Percentiles rank a stretch among this genome's conserved stretches.
These are phyloP conservation scores for Artibeus jamaicensis DNA, from an alignment of 2,797 vertebrate genomes.

Conservation along the genomic window DNA sequence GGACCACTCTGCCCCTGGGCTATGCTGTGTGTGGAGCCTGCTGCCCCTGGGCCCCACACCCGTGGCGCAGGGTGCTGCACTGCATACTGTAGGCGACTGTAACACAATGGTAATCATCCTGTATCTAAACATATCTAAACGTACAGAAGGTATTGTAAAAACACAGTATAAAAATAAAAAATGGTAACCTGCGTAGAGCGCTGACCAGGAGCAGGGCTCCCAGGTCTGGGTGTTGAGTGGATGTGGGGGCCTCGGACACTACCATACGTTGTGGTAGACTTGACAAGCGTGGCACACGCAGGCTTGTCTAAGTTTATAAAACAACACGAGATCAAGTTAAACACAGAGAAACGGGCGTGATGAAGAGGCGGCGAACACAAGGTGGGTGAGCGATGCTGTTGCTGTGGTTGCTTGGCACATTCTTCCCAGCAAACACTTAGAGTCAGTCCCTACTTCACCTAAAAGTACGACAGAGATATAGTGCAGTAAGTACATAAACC, in stretches of 20 bases:
- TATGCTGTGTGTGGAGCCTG: rapidly evolving
- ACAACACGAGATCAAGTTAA: no score
- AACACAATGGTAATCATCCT: background rate
- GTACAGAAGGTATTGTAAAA: background rate
- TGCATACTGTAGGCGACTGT: no score
- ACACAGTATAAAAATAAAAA: background rate
- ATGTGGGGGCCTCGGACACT: background rate
- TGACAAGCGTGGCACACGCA: rapidly evolving
- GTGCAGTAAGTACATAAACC: background rate
- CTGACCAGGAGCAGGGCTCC: rapidly evolving
- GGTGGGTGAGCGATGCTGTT: background rate
- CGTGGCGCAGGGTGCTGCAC: rapidly evolving
- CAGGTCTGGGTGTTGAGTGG: background rate
- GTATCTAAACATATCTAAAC: background rate
- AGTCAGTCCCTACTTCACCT: background rate
- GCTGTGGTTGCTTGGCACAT: background rate
- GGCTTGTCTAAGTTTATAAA: background rate
- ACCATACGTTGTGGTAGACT: rapidly evolving
- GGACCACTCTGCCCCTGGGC: background rate
- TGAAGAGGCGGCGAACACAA: background rate
- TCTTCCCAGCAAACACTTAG: background rate
- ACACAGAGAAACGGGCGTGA: no score
- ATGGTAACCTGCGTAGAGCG: rapidly evolving
- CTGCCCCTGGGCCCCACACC: no score
- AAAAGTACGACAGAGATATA: rapidly evolving